Base-by-base conservation (phyloP, 2,797 vertebrate species). In the Oceanodroma leucorhoa region DNA sequence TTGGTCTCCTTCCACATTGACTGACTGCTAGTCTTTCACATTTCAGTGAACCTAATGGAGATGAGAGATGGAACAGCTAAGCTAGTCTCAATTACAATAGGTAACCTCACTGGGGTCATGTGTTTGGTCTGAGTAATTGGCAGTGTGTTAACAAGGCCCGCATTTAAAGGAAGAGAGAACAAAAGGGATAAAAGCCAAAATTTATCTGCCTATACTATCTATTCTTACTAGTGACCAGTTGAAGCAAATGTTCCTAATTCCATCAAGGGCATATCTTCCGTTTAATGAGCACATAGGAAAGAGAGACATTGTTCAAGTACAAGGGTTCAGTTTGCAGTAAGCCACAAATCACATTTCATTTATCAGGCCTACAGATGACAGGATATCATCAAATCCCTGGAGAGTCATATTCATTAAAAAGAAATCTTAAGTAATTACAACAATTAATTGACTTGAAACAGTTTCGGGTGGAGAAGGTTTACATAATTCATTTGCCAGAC, bases 371-470 rank as follows among this genome's bases (percentile, higher is more conserved):
- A 97, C 97, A 97, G 97, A 98, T 98, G 98, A 98, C 98, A 98
- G 98, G 97, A 97, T 98, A 98, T 98, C 98, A 98, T 98, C 89
- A 96, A 98, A 98, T 98, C 98, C 98, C 98, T 8, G 84, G 98
- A 98, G 98, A 98, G 98, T 96, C 97, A 98, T 98, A 98, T 98
- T 98, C 98, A 98, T 98, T 98, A 98, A 98, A 98, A 98, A 98
- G 98, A 98, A 98, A 98, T 98, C 98, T 98, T 98, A 98, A 98
- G 98, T 98, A 98, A 98, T 98, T 98, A 98, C 98, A 98, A 98
- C 98, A 98, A 98, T 98, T 98, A 98, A 98, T 98, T 98, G 98
- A 98, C 98, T 98, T 98, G 98, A 98, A 98, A 98, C 98, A 97
- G 98, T 98, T 98, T 98, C 97, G 97, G 97, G 97, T 98, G 98